phyloP scores from a whole-genome alignment of 2,888 invertebrate genomes.

The Parapristionchus giblindavisi region DNA sequence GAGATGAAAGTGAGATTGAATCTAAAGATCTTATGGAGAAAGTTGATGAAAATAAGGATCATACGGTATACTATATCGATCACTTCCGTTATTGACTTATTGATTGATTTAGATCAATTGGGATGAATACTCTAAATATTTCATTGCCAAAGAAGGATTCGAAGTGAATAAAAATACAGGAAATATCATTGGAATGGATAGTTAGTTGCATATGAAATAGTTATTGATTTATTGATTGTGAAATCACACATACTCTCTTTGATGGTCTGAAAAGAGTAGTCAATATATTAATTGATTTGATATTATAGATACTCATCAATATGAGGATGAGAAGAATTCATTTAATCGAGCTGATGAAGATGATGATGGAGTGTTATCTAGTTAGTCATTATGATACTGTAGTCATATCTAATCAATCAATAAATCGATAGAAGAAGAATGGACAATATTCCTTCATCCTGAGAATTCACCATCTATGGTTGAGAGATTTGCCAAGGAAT shows the following conservation, averaged over 20 bases:
- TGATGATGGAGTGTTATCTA: constrained; percentile 43
- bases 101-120: constrained; percentile 76
- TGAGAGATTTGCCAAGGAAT: background rate
- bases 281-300: constrained; percentile 10
- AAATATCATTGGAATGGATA: constrained; percentile 41
- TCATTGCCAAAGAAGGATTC: constrained; percentile 76
- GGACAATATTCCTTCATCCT: constrained; percentile 28
- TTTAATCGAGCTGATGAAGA: constrained; percentile 55
- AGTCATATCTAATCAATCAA: too few species aligned
- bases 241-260: too few species aligned
- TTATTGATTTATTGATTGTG: background rate
- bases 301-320: constrained; percentile 46
- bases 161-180: constrained; percentile 45
- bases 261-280: background rate
- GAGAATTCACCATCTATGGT: constrained; percentile 11
- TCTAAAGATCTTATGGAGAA: constrained; percentile 57
- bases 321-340: constrained; percentile 51
- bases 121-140: constrained; percentile 83
- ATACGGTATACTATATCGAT: constrained; percentile 33
- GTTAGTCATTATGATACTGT: background rate
- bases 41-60: constrained; percentile 52
- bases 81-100: background rate
- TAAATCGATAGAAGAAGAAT: constrained; percentile 5
- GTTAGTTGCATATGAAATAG: constrained; percentile 40
- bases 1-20: constrained; percentile 70